phyloP scores from a whole-genome alignment of 2,797 vertebrate genomes.

The Prunella strophiata region DNA sequence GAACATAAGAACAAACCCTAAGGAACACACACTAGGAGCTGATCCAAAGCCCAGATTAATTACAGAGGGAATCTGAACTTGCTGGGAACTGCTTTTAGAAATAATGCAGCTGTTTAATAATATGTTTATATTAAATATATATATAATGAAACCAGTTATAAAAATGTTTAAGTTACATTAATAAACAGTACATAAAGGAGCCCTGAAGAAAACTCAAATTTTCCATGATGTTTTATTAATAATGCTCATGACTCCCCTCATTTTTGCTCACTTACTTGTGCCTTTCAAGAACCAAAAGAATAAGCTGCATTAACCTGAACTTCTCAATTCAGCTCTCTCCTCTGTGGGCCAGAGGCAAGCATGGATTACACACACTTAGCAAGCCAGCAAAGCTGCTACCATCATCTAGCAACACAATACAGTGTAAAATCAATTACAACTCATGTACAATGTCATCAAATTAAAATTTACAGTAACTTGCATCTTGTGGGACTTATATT shows the following conservation, averaged over 20 bases:
- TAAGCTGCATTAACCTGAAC: not conserved
- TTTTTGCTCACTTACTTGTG: not conserved
- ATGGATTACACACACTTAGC: not conserved
- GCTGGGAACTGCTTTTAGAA: not conserved
- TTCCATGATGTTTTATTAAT: not conserved
- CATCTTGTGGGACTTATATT: not conserved
- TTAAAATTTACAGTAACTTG: not conserved
- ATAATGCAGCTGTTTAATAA: not conserved
- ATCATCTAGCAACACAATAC: not conserved
- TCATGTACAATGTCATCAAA: not conserved
- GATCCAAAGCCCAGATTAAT: not conserved
- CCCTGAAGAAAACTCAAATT: accelerated
- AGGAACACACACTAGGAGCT: not conserved
- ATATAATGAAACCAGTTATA: not conserved
- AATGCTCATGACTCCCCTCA: not conserved
- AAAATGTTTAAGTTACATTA: not conserved
- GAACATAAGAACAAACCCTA: not conserved
- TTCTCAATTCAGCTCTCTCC: not conserved
- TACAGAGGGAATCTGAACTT: not conserved
- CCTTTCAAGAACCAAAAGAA: not conserved
- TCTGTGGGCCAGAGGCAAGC: not conserved
- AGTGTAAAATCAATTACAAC: conserved; percentile 23
- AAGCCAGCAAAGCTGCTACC: not conserved
- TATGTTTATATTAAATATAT: not conserved
- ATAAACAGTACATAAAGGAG: not conserved